Evolutionary conservation across 2,888 invertebrate genomes (phyloP), one percentile per base, ranked within the genome.

Genomic region (Amphipoea lucens): DNA sequence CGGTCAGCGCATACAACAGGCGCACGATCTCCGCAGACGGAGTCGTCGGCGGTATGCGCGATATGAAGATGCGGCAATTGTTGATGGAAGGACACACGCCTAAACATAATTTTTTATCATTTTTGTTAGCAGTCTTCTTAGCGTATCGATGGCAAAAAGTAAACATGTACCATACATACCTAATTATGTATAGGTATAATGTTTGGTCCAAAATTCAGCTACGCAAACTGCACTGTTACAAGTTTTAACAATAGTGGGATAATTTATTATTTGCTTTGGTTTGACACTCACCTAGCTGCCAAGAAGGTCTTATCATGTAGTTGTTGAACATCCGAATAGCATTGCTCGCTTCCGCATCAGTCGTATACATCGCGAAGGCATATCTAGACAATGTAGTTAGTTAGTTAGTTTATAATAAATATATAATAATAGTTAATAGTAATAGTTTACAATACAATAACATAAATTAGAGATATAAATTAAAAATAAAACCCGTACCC

Each of bases 31-130:
- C 98, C n/a, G 97, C 96, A 74, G 97, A 96, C 12, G 97, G 95
- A 86, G 97, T 97, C 68, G 96, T 97, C 94, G 97, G 89, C 97
- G 98, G 92, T 80, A 97, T 96, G 84, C 96, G 96, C 65, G 96
- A 96, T 87, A 98, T 97, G 92, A 98, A 98, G 76, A 98, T 96
- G 74, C 98, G 97, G 90, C 98, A 98, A 94, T 98, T 98, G 94
- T 98, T 98, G 69, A 98, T 97, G 68, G 98, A 98, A 40, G 97
- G 97, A 70, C 98, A 97, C 17, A 98, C 98, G 12, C 98, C 98
- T 97, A 73, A 82, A 74, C 48, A 63, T 11, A 60, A n/a, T n/a
- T 72, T 29, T 42, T 45, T 20, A 51, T 66, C 0, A 23, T 70
- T 72, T 45, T 48, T 14, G 65, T 54, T 70, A 54, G 5, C 14